Percentiles rank a stretch among this genome's conserved stretches.
Evolutionary conservation across 2,888 invertebrate genomes (phyloP).

Genomic region (Pogonocherus hispidulus): DNA sequence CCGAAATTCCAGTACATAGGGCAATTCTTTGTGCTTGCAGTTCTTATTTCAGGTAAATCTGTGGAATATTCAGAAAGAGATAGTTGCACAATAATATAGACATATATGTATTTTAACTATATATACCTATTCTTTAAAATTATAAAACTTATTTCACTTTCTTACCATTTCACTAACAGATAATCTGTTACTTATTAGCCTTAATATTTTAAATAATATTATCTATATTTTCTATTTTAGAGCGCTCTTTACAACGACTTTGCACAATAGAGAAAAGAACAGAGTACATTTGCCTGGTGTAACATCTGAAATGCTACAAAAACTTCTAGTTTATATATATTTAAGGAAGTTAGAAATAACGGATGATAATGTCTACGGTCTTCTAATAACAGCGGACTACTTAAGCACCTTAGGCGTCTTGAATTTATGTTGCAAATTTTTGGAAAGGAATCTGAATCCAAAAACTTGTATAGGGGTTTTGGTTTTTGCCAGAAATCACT

Average conservation of each 20-base stretch:
- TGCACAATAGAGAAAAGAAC: conserved; percentile 77
- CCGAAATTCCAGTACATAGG: conserved; percentile 87
- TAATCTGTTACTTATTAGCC: too few species aligned
- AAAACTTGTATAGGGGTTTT: conserved; percentile 89
- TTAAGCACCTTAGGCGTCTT: conserved; percentile 87
- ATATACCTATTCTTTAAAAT: too few species aligned
- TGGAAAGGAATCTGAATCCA: conserved; percentile 77
- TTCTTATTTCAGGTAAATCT: conserved; percentile 85
- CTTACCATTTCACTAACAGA: too few species aligned
- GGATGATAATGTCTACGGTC: conserved; percentile 83
- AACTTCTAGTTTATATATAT: conserved; percentile 89
- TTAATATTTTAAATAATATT: too few species aligned
- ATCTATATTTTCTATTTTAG: conserved; percentile 66
- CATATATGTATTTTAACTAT: too few species aligned
- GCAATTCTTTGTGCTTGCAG: conserved; percentile 91
- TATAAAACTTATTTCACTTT: too few species aligned
- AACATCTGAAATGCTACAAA: conserved; percentile 81
- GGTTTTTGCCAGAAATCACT: conserved; percentile 85
- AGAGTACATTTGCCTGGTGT: conserved; percentile 85
- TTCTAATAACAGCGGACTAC: conserved; percentile 90
- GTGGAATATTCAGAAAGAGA: too few species aligned
- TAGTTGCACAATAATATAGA: too few species aligned
- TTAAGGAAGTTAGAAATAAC: conserved; percentile 82
- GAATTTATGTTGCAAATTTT: conserved; percentile 84
- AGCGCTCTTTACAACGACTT: conserved; percentile 85